Evolutionary conservation across 2,797 vertebrate genomes (phyloP).

Genomic region (Silurus lanzhouensis): DNA sequence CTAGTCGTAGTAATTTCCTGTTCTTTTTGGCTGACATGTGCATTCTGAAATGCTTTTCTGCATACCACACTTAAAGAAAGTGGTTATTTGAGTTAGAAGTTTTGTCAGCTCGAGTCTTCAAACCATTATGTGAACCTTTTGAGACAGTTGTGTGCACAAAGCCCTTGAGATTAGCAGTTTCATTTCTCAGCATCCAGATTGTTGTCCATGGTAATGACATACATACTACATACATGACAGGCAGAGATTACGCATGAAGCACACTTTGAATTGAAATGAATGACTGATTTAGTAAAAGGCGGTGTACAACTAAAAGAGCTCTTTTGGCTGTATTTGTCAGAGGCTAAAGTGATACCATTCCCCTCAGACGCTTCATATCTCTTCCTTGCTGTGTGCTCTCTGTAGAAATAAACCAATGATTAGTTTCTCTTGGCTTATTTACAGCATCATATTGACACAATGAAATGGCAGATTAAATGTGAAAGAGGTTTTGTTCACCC

Average conservation of each 20-base stretch:
- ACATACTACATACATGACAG: not conserved
- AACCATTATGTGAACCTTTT: not conserved
- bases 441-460: not conserved
- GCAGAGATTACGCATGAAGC: not conserved
- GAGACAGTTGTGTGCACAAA: not conserved
- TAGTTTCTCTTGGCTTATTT: not conserved
- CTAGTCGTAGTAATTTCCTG: not conserved
- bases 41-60: not conserved
- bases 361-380: not conserved
- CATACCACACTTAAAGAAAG: not conserved
- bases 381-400: not conserved
- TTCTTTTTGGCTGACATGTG: not conserved
- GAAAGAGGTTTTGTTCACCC: not conserved
- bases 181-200: not conserved
- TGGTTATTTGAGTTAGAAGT: not conserved
- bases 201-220: not conserved
- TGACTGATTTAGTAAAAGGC: not conserved
- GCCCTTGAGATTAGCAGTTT: not conserved
- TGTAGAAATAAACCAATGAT: constrained; percentile 2
- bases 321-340: not conserved
- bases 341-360: not conserved
- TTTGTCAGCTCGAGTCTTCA: not conserved
- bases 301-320: not conserved
- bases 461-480: not conserved
- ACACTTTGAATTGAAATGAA: not conserved